Evolutionary conservation across 2,888 invertebrate species (phyloP).

Genomic region (Adelognathus sp.): DNA sequence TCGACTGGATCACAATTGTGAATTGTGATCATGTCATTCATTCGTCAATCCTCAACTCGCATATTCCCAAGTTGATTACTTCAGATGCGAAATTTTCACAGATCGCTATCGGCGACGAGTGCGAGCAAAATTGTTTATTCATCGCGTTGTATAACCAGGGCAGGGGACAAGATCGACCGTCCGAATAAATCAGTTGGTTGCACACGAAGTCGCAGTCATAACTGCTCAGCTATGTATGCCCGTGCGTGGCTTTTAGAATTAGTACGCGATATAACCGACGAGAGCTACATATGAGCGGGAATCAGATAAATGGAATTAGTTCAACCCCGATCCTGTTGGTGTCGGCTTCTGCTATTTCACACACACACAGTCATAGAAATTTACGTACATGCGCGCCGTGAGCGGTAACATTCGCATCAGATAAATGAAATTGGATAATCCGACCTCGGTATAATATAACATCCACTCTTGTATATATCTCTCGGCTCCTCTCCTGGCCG

Average conservation of each 20-base stretch:
- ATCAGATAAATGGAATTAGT: conserved; percentile 57
- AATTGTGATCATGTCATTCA: neutral
- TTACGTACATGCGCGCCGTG: neutral
- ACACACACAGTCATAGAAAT: too few relatives aligned
- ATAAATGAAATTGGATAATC: conserved; percentile 53
- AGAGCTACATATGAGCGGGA: conserved; percentile 29
- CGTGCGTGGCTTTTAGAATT: conserved; percentile 45
- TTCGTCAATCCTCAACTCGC: neutral
- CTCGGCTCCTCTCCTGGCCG: neutral
- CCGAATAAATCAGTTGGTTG: conserved; percentile 37
- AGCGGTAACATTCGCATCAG: conserved; percentile 27
- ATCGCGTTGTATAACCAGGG: conserved; percentile 20
- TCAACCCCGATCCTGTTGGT: conserved; percentile 42
- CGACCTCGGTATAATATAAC: conserved; percentile 29
- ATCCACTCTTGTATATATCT: neutral
- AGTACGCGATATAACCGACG: conserved; percentile 31
- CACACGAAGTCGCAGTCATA: conserved; percentile 26
- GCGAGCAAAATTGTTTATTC: conserved; percentile 44
- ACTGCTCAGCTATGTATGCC: conserved; percentile 29
- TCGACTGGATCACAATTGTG: neutral
- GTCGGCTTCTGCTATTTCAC: conserved; percentile 8
- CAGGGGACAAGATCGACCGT: conserved; percentile 23
- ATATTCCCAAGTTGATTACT: conserved; percentile 22
- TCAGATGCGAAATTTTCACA: conserved; percentile 23
- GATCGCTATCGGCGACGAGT: neutral